Evolutionary conservation across 2,888 invertebrate genomes (phyloP).

Genomic region (Shargacucullia verbasci): DNA sequence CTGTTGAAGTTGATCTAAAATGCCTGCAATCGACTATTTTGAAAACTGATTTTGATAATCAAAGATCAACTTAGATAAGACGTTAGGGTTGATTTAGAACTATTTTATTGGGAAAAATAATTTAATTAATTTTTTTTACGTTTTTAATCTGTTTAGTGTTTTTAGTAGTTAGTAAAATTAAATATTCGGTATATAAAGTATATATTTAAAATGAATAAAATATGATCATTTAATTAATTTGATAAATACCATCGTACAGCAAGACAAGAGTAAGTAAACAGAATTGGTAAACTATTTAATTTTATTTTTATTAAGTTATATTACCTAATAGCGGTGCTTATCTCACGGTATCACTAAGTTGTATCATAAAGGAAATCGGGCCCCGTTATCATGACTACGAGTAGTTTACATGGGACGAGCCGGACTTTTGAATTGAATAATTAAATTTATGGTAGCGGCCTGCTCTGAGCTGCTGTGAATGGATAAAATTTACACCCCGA

Average conservation of each 20-base stretch:
- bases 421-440: constrained; percentile 50
- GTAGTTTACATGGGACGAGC: constrained; percentile 38
- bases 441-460: constrained; percentile 47
- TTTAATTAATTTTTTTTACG: too few species aligned
- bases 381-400: constrained; percentile 41
- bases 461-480: constrained; percentile 49
- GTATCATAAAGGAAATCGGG: constrained; percentile 47
- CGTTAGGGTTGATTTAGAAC: too few species aligned
- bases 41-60: neutral
- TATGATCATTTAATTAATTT: too few species aligned
- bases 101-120: neutral
- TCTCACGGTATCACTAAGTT: constrained; percentile 53
- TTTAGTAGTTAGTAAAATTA: too few species aligned
- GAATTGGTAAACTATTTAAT: too few species aligned
- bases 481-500: constrained; percentile 47
- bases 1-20: constrained; percentile 8
- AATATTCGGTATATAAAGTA: too few species aligned
- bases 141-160: too few species aligned
- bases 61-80: neutral
- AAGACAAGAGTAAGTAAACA: constrained; percentile 23
- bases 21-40: constrained; percentile 7
- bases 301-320: too few species aligned
- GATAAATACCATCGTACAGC: constrained; percentile 28
- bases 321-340: constrained; percentile 35
- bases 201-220: too few species aligned